phyloP scores from a whole-genome alignment of 1,140 invertebrate species.

The Monochamus saltuarius region DNA sequence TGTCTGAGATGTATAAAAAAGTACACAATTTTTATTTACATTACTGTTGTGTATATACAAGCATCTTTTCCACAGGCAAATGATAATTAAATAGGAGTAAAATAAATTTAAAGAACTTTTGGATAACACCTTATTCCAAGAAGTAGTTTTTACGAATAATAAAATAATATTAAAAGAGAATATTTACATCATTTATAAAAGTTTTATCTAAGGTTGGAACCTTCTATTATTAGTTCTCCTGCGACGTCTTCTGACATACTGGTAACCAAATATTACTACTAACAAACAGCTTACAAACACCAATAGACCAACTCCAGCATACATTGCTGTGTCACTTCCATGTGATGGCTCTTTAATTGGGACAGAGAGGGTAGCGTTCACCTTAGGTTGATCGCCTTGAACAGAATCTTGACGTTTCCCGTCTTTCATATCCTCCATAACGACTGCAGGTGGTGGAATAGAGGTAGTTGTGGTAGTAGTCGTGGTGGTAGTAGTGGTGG shows the following conservation, averaged over 20 bases:
- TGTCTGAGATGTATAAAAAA: no score
- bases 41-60: no score
- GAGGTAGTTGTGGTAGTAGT: conserved; percentile 24
- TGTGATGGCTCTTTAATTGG: neutral
- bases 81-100: no score
- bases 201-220: conserved; percentile 14
- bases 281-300: conserved; percentile 25
- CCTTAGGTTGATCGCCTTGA: conserved; percentile 20
- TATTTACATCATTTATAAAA: no score
- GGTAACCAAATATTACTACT: conserved; percentile 19
- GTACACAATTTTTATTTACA: no score
- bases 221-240: conserved; percentile 35
- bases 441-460: conserved; percentile 7
- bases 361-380: neutral
- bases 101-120: no score
- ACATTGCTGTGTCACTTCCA: conserved; percentile 14
- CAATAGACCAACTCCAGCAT: conserved; percentile 23
- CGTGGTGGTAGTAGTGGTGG: conserved; percentile 25
- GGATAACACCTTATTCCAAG: no score
- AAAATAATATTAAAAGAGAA: no score
- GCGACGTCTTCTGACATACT: conserved; percentile 16
- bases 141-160: no score
- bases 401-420: conserved; percentile 8
- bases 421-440: neutral
- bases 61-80: no score